phyloP scores from a whole-genome alignment of 2,888 invertebrate genomes.

The Cephus sareptanus region DNA sequence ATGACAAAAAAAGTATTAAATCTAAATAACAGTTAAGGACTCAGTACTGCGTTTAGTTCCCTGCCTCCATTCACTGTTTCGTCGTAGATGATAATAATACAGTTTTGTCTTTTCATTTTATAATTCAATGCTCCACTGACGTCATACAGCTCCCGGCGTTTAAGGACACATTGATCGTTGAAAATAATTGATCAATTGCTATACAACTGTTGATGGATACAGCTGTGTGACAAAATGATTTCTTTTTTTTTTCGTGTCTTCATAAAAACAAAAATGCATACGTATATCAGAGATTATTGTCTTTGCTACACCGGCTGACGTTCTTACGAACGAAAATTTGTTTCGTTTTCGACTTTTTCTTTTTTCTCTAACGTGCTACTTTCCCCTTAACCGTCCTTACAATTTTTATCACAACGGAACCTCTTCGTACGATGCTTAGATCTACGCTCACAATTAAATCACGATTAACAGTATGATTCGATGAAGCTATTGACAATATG shows the following conservation, averaged over 20 bases:
- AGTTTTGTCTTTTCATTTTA: not conserved
- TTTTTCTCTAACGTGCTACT: not conserved
- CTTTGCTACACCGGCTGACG: not conserved
- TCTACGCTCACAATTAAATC: not conserved
- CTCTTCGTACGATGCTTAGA: not conserved
- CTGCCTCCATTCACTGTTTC: conserved; percentile 10
- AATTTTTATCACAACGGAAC: not conserved
- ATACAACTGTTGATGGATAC: not conserved
- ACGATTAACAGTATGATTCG: not conserved
- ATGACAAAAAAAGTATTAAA: not conserved
- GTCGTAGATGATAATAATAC: not conserved
- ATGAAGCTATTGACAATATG: not conserved
- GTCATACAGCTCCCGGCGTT: conserved; percentile 21
- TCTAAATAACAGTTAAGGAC: conserved; percentile 8
- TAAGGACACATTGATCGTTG: not conserved
- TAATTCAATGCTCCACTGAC: conserved; percentile 12
- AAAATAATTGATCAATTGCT: not conserved
- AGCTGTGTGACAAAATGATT: not conserved
- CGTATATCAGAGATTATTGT: not conserved
- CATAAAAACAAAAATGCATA: not conserved
- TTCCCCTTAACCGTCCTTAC: not conserved
- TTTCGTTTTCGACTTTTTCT: not conserved
- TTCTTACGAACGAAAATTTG: not conserved
- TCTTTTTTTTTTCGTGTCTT: not conserved
- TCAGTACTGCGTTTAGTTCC: conserved; percentile 13